Evolutionary conservation across 2,797 vertebrate genomes (phyloP).

Genomic region (Eutrigla gurnardus): DNA sequence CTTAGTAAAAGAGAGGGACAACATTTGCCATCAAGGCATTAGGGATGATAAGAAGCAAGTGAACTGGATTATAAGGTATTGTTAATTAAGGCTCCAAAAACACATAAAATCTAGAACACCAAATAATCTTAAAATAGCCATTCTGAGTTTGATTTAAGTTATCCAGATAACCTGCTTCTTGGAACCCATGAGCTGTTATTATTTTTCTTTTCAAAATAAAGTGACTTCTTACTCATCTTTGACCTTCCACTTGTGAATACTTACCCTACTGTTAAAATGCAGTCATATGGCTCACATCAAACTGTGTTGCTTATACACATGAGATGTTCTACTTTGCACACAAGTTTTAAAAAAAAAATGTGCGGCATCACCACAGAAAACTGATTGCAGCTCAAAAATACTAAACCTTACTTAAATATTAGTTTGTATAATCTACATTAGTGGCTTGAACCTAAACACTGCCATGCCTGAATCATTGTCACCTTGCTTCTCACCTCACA

Average conservation of each 20-base stretch:
- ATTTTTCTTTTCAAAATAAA: constrained; percentile 14
- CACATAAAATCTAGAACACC: not conserved
- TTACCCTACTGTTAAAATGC: not conserved
- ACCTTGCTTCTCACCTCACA: not conserved
- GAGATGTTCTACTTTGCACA: constrained; percentile 11
- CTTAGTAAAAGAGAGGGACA: constrained; percentile 7
- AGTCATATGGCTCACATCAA: constrained; percentile 25
- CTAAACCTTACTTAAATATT: constrained; percentile 36
- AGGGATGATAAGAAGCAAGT: not conserved
- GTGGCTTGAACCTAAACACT: constrained; percentile 39
- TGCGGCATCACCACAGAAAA: constrained; percentile 9
- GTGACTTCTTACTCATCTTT: constrained; percentile 10
- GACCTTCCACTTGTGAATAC: constrained; percentile 2
- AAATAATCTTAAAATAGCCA: not conserved
- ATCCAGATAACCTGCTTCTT: not conserved
- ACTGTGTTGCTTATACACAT: not conserved
- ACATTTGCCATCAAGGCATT: constrained; percentile 1
- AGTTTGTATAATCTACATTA: constrained; percentile 37
- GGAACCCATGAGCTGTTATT: not conserved
- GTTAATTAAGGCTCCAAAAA: not conserved
- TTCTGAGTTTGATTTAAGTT: constrained; percentile 1
- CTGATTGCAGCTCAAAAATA: constrained; percentile 32
- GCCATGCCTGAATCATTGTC: constrained; percentile 12
- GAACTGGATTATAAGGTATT: not conserved
- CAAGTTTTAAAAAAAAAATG: not conserved